phyloP scores from a whole-genome alignment of 2,113 vertebrate species.

The Semicossyphus pulcher region DNA sequence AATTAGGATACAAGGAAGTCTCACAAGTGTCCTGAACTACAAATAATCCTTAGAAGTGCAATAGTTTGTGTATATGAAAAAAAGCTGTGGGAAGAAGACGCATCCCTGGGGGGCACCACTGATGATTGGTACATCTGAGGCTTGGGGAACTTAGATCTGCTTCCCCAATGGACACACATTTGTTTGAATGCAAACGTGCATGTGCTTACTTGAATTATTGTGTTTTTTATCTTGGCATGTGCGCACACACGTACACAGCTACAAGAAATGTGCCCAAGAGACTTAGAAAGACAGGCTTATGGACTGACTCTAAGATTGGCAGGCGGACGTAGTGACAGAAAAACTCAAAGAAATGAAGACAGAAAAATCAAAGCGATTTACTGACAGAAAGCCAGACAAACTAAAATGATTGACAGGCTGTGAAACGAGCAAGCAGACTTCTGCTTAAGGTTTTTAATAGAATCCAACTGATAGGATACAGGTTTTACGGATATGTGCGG shows the following conservation, averaged over 20 bases:
- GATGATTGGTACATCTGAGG: not conserved
- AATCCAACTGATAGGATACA: conserved; percentile 58
- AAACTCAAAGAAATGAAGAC: conserved; percentile 34
- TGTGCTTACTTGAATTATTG: not conserved
- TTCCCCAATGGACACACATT: not conserved
- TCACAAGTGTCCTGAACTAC: not conserved
- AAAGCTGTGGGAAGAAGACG: not conserved
- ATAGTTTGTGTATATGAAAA: not conserved
- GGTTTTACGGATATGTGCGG: conserved; percentile 24
- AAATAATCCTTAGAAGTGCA: conserved; percentile 11
- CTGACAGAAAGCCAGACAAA: conserved; percentile 50
- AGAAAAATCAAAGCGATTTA: conserved; percentile 55
- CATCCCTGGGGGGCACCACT: not conserved
- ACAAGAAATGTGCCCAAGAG: not conserved
- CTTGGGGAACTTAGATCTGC: not conserved
- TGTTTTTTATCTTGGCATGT: not conserved
- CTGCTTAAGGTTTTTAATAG: conserved; percentile 52
- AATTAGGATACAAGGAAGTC: conserved; percentile 2
- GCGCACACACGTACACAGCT: not conserved
- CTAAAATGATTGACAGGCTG: conserved; percentile 54
- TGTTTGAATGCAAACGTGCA: not conserved
- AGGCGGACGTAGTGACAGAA: conserved; percentile 27
- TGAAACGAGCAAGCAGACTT: conserved; percentile 20
- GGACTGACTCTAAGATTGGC: not conserved
- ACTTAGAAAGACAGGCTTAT: not conserved